Evolutionary conservation across 2,113 vertebrate species (phyloP).

Genomic region (Cyanoliseus patagonus): DNA sequence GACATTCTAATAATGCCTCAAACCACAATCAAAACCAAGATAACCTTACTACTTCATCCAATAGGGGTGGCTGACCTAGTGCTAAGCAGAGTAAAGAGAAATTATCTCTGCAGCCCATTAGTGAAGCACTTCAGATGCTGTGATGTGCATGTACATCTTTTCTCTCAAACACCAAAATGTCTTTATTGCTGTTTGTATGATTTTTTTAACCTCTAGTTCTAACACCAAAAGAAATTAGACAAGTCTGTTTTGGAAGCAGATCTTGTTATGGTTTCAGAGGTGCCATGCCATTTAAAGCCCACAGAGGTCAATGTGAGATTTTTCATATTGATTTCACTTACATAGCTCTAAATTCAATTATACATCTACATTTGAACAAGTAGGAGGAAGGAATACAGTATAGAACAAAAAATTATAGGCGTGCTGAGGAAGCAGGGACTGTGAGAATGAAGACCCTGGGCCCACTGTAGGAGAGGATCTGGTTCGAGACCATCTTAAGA

Average conservation of each 20-base stretch:
- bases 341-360: background rate
- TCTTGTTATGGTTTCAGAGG: background rate
- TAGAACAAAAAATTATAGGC: background rate
- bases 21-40: background rate
- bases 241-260: background rate
- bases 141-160: background rate
- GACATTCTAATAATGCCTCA: background rate
- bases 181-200: background rate
- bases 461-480: too few relatives aligned
- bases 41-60: background rate
- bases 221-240: background rate
- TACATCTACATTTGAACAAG: background rate
- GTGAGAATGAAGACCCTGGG: too few relatives aligned
- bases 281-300: background rate
- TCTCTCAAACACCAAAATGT: background rate
- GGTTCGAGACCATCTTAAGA: too few relatives aligned
- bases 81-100: background rate
- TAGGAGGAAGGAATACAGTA: background rate
- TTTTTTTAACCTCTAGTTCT: background rate
- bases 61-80: background rate
- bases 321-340: background rate
- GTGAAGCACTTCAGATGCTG: background rate
- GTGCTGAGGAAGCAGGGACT: background rate
- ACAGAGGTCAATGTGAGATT: background rate
- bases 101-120: background rate